Evolutionary conservation across 2,113 vertebrate species (phyloP), one percentile per base, ranked within the genome.

Genomic region (Ptychochromis oligacanthus): DNA sequence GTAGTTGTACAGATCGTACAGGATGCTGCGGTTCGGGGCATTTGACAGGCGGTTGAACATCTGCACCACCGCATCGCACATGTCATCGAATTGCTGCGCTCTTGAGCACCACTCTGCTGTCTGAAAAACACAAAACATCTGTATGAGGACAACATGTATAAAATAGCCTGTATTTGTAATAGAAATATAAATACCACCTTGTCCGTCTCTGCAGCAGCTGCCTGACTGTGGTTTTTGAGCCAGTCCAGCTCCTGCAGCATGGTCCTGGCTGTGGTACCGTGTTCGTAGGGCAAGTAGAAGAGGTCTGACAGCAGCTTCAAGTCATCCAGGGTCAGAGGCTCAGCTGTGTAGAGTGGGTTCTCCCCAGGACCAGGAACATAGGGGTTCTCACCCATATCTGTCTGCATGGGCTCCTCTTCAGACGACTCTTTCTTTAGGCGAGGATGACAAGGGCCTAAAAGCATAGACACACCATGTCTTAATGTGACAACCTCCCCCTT

Each of bases 41-140:
- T 99, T 99, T 36, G 97, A 99, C 83, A 99, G 97, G 22, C 98
- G 97, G 83, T 98, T 98, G 91, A 99, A 99, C 98, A 99, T 99
- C 91, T 96, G 97, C 95, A 98, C 97, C 80, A 99, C 97, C 2
- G 97, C 94, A 24, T 95, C 95, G 60, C 98, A 99, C 97, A 97
- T 96, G 75, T 96, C 94, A 76, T 99, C 98, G 88, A 99, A 99
- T 80, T 95, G 96, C 85, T 96, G 93, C 4, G 98, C 98, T 83
- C 97, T 95, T 13, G 94, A 93, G 75, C 93, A 91, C 98, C 98
- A 99, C 87, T 98, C 97, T 61, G 94, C 95, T 72, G 96, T 96
- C 98, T 99, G 77, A 31, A 62, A 52, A 67, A 62, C 34, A 43
- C 4, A n/a, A 82, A 2, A 17, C 17, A 1, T 3, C 2, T 2